A percentile compares a stretch with the other conserved stretches of the same genome.
Evolutionary conservation across 1,140 invertebrate species (phyloP).

Genomic region (Drosophila eugracilis): DNA sequence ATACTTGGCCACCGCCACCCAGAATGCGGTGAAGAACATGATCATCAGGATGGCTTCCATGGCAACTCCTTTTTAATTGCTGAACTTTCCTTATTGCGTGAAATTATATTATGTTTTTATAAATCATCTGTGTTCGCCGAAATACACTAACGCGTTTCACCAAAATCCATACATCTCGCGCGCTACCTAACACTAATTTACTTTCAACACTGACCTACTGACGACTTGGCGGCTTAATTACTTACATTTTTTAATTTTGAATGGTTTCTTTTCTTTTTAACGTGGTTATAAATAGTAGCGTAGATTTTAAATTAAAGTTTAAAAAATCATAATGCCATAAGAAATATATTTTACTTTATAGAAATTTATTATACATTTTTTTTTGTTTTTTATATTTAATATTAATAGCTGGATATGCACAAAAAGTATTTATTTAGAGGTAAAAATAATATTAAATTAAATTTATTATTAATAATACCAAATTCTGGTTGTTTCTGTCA

Average conservation of each 20-base stretch:
- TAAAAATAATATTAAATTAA: no score
- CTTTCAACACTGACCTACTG: slow-evolving; percentile 18
- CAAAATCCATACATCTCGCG: neutral
- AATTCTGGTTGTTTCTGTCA: no score
- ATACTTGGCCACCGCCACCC: slow-evolving; percentile 93
- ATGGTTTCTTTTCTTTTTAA: neutral
- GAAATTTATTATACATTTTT: no score
- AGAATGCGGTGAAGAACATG: slow-evolving; percentile 91
- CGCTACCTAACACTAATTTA: slow-evolving; percentile 16
- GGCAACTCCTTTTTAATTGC: neutral
- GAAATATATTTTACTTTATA: no score
- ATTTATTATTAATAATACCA: no score
- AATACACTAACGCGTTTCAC: slow-evolving; percentile 18
- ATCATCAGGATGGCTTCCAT: slow-evolving; percentile 87
- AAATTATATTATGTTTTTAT: slow-evolving; percentile 38
- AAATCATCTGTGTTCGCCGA: slow-evolving; percentile 18
- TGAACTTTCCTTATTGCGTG: slow-evolving; percentile 33
- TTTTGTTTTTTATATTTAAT: no score
- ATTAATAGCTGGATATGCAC: no score
- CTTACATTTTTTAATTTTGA: neutral
- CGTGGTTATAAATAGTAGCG: no score
- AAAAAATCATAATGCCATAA: no score
- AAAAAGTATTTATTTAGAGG: no score
- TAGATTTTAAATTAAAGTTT: no score
- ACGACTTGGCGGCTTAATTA: slow-evolving; percentile 14